Conservation (phyloP, 1,140 invertebrate genomes). For the Panagrolaimus sp. region DNA sequence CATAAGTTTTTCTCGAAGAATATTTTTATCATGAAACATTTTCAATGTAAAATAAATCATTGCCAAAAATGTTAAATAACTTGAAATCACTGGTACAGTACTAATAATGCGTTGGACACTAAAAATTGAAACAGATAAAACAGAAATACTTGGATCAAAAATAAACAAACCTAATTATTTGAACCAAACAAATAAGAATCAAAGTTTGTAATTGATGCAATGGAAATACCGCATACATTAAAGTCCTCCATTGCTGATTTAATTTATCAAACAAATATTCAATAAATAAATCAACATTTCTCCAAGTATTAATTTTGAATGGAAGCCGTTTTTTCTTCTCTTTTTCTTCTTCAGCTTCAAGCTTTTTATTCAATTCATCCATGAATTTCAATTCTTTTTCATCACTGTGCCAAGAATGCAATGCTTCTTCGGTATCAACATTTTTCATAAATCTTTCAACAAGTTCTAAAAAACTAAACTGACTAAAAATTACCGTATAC, state of each 20-base stretch:
- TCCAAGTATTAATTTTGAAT: neutral
- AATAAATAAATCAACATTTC: conserved; percentile 38
- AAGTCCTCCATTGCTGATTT: conserved; percentile 50
- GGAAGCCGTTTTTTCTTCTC: neutral
- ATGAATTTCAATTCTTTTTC: too few relatives aligned
- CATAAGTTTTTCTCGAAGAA: conserved; percentile 31
- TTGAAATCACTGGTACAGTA: conserved; percentile 37
- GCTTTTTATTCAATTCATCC: neutral
- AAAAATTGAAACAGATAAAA: neutral
- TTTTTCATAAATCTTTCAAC: conserved; percentile 4
- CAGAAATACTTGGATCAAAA: neutral
- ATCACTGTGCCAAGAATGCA: neutral
- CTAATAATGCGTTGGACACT: conserved; percentile 43
- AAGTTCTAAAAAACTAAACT: neutral
- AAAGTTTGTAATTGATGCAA: conserved; percentile 52
- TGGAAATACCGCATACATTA: conserved; percentile 50
- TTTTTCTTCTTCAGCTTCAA: conserved; percentile 1
- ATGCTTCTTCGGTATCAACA: conserved; percentile 11
- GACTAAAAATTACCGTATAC: too few relatives aligned
- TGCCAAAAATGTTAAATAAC: conserved; percentile 41
- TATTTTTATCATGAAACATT: conserved; percentile 45
- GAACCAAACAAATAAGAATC: conserved; percentile 51
- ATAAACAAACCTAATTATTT: conserved; percentile 44
- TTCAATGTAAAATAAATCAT: conserved; percentile 51
- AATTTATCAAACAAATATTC: conserved; percentile 51